phyloP scores from a whole-genome alignment of 2,113 vertebrate species.

The Tangachromis dhanisi region DNA sequence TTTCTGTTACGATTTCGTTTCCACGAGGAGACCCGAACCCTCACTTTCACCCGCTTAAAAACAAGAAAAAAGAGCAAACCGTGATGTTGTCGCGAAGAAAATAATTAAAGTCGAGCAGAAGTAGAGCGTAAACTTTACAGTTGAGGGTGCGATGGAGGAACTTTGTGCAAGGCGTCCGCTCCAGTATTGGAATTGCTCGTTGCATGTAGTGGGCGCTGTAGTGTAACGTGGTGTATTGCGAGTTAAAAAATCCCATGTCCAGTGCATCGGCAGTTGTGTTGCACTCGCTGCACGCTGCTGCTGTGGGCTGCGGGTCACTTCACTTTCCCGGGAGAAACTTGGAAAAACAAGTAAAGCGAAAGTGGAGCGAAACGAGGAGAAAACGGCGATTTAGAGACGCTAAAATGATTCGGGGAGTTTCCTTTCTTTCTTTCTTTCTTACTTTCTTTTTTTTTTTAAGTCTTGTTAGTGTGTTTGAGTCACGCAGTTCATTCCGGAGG shows the following conservation, averaged over 20 bases:
- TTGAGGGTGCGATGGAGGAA: slow-evolving; percentile 46
- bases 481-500: background rate
- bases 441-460: background rate
- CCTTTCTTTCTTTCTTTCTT: background rate
- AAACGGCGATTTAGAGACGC: slow-evolving; percentile 16
- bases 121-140: slow-evolving; percentile 30
- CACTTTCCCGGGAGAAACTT: slow-evolving; percentile 18
- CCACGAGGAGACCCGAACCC: background rate
- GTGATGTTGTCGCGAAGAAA: background rate
- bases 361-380: slow-evolving; percentile 12
- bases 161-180: slow-evolving; percentile 46
- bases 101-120: background rate
- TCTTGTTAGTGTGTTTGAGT: background rate
- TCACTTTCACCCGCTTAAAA: background rate
- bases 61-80: background rate
- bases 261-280: slow-evolving; percentile 4
- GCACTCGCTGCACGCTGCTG: slow-evolving; percentile 7
- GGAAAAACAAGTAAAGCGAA: slow-evolving; percentile 14
- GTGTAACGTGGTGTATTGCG: slow-evolving; percentile 57
- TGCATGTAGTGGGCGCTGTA: slow-evolving; percentile 82
- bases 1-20: slow-evolving; percentile 9
- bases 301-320: slow-evolving; percentile 28
- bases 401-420: background rate
- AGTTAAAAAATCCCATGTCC: slow-evolving; percentile 26
- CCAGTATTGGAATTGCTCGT: slow-evolving; percentile 12